Conservation (phyloP, 2,113 vertebrate species). For the Microcebus ravelobensis region DNA sequence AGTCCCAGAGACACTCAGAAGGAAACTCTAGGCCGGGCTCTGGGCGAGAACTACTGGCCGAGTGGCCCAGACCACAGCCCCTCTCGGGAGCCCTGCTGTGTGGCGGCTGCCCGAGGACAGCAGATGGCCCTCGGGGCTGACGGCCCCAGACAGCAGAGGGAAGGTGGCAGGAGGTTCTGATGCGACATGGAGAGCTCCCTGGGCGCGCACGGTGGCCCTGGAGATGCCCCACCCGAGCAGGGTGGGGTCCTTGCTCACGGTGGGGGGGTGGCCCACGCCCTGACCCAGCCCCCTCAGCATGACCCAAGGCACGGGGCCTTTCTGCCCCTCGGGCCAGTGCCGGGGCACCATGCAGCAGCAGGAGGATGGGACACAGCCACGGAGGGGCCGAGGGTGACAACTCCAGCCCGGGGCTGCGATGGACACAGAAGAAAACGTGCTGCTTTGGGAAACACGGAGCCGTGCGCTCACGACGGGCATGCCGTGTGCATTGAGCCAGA, state of each 20-base stretch:
- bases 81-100: not conserved
- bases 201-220: not conserved
- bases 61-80: not conserved
- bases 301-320: not conserved
- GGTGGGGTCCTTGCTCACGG: not conserved
- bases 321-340: not conserved
- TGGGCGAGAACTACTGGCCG: no score
- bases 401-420: not conserved
- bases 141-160: no score
- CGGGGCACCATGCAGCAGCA: not conserved
- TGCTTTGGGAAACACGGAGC: no score
- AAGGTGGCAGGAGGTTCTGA: not conserved
- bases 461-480: no score
- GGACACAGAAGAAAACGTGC: not conserved
- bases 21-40: no score
- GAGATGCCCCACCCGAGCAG: not conserved
- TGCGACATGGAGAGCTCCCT: not conserved
- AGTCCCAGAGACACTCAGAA: not conserved
- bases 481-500: fast-evolving
- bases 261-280: not conserved
- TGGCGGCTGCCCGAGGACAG: not conserved
- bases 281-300: not conserved
- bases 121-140: not conserved
- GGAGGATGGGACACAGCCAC: not conserved
- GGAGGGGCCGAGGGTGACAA: not conserved